Evolutionary conservation across 2,888 invertebrate species (phyloP), one percentile per base, ranked within the genome.

Genomic region (Acanthosepion pharaonis): DNA sequence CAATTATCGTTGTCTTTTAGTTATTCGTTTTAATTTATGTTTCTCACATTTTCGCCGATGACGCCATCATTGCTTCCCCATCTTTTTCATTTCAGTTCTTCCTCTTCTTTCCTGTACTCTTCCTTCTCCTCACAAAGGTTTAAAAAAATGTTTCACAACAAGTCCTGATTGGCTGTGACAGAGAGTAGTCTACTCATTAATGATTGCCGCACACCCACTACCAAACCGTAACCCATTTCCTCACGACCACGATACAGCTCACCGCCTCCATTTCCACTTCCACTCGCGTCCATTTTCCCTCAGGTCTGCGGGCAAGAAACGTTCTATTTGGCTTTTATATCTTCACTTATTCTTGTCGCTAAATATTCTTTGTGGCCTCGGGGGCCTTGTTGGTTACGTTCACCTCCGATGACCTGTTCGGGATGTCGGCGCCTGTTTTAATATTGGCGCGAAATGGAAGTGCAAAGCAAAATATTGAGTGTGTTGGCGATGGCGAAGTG

Each of bases 271-370:
- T 78, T 78, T 78, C 28, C n/a, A 28, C n/a, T 78, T 78, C 28
- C n/a, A 28, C n/a, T n/a, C n/a, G n/a, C 78, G 11, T n/a, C 78
- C n/a, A 78, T 78, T n/a, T 78, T n/a, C n/a, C n/a, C 33, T n/a
- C n/a, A 33, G 78, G n/a, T 78, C 78, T 78, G n/a, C 78, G n/a
- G n/a, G 78, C 78, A 78, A 78, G n/a, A 78, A 78, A 33, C 18
- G n/a, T 78, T 78, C 78, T 78, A 78, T 78, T n/a, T 78, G 78
- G 78, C 78, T 78, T 78, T 78, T 78, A 78, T n/a, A 78, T n/a
- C n/a, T 78, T 78, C 78, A 15, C 78, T 78, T 78, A 78, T 78
- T 15, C 9, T 78, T 78, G 78, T 78, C 78, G 78, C n/a, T 78
- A 78, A 78, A 78, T n/a, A 78, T 78, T 78, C 78, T 78, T 78